A percentile compares a stretch with the other conserved stretches of the same genome.
These are phyloP conservation scores for Odontomyia ornata DNA, from an alignment of 2,888 invertebrate species.

Conservation along the genomic window DNA sequence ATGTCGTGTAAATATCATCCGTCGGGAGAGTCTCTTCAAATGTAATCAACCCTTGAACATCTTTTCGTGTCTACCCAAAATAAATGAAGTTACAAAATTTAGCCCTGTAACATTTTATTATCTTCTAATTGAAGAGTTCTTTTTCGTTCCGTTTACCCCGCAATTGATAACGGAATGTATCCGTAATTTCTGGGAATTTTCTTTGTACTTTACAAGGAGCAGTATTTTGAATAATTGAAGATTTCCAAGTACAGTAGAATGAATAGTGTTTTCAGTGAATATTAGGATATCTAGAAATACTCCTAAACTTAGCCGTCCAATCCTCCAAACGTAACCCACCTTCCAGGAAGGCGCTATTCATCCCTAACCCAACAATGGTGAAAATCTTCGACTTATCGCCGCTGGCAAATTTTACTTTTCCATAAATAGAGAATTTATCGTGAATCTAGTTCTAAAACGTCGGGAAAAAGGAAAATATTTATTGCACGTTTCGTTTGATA, in stretches of 20 bases:
- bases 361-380: too few species aligned
- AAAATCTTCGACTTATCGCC: too few species aligned
- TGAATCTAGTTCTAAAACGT: neutral
- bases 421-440: constrained; percentile 1
- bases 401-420: too few species aligned
- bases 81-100: neutral
- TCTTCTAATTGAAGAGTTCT: neutral
- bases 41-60: constrained; percentile 17
- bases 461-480: constrained; percentile 2
- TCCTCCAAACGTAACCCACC: too few species aligned
- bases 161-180: too few species aligned
- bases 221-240: neutral
- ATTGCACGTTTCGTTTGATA: neutral
- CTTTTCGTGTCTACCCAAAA: constrained; percentile 4
- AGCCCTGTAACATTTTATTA: neutral
- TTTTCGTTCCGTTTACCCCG: too few species aligned
- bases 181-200: too few species aligned
- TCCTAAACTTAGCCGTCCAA: too few species aligned
- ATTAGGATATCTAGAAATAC: too few species aligned
- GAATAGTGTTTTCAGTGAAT: too few species aligned
- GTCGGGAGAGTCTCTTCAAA: neutral
- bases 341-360: too few species aligned
- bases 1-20: constrained; percentile 6
- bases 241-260: neutral
- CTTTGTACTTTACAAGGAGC: too few species aligned